Evolutionary conservation across 2,797 vertebrate genomes (phyloP).

Genomic region (Menidia menidia): DNA sequence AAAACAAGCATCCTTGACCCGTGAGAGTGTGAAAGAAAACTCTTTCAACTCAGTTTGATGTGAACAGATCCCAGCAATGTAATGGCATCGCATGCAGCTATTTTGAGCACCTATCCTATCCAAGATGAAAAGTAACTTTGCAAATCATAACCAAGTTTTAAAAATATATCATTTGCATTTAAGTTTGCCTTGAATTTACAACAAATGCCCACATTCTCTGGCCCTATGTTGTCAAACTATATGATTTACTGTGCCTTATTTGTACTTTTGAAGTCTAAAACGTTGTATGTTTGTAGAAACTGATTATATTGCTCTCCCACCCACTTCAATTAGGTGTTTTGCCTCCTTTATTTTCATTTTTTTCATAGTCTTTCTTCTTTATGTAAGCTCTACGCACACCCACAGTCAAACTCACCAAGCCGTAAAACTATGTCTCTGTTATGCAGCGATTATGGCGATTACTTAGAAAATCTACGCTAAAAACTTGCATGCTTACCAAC

Average conservation of each 20-base stretch:
- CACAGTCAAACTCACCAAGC: constrained; percentile 12
- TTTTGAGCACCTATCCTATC: constrained; percentile 1
- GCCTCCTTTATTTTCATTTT: constrained; percentile 37
- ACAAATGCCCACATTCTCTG: constrained; percentile 42
- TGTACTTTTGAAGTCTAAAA: constrained; percentile 70
- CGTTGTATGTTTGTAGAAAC: constrained; percentile 65
- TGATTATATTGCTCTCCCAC: constrained; percentile 66
- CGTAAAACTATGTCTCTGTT: neutral
- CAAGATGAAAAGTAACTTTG: constrained; percentile 18
- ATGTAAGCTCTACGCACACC: constrained; percentile 19
- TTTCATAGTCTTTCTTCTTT: constrained; percentile 43
- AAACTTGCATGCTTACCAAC: constrained; percentile 9
- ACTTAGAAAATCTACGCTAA: constrained; percentile 5
- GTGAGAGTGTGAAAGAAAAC: constrained; percentile 48
- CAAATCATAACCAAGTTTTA: constrained; percentile 21
- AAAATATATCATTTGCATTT: constrained; percentile 1
- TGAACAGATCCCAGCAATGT: constrained; percentile 23
- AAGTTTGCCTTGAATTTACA: constrained; percentile 32
- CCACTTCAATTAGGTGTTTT: constrained; percentile 59
- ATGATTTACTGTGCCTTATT: constrained; percentile 66
- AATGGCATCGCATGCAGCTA: constrained; percentile 3
- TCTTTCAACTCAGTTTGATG: constrained; percentile 58
- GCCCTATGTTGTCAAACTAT: constrained; percentile 64
- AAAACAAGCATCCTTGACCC: constrained; percentile 81
- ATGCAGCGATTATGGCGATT: constrained; percentile 1